These are phyloP conservation scores for Hiodon tergisus DNA, from an alignment of 2,113 vertebrate species.

Conservation along the genomic window DNA sequence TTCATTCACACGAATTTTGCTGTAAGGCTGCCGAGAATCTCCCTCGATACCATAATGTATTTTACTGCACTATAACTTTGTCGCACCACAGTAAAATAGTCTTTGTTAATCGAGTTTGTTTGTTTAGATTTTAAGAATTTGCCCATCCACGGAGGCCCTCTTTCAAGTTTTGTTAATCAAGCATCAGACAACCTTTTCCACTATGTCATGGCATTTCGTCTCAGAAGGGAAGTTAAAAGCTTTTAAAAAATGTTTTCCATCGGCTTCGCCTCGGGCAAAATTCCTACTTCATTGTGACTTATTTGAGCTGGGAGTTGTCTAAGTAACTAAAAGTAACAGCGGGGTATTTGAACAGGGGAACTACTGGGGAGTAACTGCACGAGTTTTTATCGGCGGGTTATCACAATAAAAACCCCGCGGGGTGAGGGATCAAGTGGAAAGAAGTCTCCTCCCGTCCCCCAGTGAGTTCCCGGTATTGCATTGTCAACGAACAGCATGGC, in stretches of 20 bases:
- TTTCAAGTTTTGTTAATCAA: constrained; percentile 13
- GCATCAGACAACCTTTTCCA: background rate
- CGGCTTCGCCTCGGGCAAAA: constrained; percentile 15
- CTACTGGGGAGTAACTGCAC: constrained; percentile 15
- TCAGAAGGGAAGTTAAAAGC: background rate
- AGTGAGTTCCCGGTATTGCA: constrained; percentile 21
- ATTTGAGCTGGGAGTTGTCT: constrained; percentile 11
- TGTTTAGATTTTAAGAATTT: background rate
- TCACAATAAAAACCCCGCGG: constrained; percentile 15
- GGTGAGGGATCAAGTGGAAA: background rate
- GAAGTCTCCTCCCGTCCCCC: background rate
- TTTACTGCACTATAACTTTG: constrained; percentile 12
- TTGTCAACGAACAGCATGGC: constrained; percentile 10
- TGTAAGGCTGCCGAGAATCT: background rate
- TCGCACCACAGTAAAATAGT: background rate
- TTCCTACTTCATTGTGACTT: constrained; percentile 2
- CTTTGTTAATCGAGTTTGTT: constrained; percentile 11
- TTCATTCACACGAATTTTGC: constrained; percentile 38
- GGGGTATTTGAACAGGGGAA: constrained; percentile 9
- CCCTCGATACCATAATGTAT: constrained; percentile 12
- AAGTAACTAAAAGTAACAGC: constrained; percentile 10
- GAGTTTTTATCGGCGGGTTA: constrained; percentile 12
- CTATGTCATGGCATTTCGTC: background rate
- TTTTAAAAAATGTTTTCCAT: background rate
- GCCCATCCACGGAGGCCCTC: background rate